Percentiles rank a stretch among this genome's conserved stretches.
Evolutionary conservation across 2,797 vertebrate genomes (phyloP).

Genomic region (Sebastiscus tertius): DNA sequence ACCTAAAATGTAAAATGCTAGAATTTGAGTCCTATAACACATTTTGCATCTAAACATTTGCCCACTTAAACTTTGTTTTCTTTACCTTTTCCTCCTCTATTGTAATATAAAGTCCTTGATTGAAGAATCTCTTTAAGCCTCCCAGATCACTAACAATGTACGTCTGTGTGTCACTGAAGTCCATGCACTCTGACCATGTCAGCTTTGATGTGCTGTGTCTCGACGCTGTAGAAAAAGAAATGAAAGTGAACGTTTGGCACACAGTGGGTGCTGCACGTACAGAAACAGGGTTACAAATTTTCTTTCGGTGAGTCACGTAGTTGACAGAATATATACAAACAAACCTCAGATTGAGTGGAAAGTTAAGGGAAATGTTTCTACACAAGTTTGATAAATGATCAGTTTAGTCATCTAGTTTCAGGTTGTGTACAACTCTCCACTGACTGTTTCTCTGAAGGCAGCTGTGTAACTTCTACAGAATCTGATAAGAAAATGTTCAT

Average conservation of each 20-base stretch:
- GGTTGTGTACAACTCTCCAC: neutral
- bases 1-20: conserved; percentile 68
- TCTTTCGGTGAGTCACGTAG: neutral
- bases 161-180: conserved; percentile 75
- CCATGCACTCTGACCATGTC: conserved; percentile 79
- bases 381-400: neutral
- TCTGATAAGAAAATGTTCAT: conserved; percentile 21
- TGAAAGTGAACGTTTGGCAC: neutral
- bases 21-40: neutral
- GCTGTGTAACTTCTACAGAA: conserved; percentile 3
- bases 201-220: conserved; percentile 74
- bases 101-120: conserved; percentile 72
- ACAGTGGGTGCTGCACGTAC: neutral
- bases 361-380: neutral
- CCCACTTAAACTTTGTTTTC: neutral
- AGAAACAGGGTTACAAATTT: too few relatives aligned
- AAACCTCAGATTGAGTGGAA: neutral
- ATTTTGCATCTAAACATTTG: neutral
- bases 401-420: neutral
- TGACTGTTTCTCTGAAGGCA: neutral
- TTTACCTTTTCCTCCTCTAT: conserved; percentile 89
- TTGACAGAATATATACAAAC: neutral
- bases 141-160: conserved; percentile 74
- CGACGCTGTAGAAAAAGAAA: conserved; percentile 61
- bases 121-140: conserved; percentile 84